Conservation (phyloP, 2,888 invertebrate species). For the Ectropis crepuscularia region DNA sequence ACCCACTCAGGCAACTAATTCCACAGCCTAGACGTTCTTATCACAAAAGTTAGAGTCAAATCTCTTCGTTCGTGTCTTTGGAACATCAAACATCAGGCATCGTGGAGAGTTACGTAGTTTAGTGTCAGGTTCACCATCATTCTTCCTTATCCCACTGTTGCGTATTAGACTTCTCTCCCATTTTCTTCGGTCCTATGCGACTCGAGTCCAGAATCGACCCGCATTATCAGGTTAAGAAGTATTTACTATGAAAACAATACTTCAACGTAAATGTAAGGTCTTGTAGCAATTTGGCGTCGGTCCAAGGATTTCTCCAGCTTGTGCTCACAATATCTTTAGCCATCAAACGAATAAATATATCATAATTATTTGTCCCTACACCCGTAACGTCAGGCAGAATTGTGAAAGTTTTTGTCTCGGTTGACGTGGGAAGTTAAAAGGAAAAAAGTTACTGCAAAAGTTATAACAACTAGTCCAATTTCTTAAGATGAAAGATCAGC, state of each 20-base stretch:
- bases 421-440: background rate
- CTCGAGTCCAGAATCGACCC: no score
- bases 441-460: background rate
- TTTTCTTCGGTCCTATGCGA: background rate
- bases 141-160: no score
- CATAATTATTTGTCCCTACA: constrained; percentile 14
- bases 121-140: no score
- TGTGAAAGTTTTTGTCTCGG: constrained; percentile 5
- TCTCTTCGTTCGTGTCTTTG: no score
- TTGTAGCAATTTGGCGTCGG: constrained; percentile 62
- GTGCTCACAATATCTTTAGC: constrained; percentile 27
- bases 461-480: background rate
- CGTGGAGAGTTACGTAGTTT: no score
- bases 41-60: no score
- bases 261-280: constrained; percentile 40
- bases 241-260: constrained; percentile 38
- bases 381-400: constrained; percentile 8
- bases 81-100: no score
- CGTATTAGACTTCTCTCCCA: background rate
- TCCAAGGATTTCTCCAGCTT: constrained; percentile 64
- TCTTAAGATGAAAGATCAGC: constrained; percentile 5
- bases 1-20: no score
- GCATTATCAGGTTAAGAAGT: constrained; percentile 9
- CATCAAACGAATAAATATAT: constrained; percentile 16
- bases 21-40: no score